phyloP scores from a whole-genome alignment of 2,797 vertebrate species.

The Pseudomugil tenellus region DNA sequence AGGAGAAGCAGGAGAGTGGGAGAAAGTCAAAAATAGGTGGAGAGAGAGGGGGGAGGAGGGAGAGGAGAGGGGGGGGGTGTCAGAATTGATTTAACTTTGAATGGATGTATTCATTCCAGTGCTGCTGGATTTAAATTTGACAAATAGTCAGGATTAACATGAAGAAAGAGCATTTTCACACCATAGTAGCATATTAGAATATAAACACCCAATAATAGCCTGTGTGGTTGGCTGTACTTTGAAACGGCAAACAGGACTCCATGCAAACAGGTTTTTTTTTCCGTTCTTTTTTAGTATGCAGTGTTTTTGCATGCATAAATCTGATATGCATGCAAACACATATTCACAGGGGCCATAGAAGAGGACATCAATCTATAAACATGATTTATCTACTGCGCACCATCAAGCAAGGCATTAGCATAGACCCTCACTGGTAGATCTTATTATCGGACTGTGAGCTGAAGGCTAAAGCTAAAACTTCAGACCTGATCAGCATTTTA shows the following conservation, averaged over 20 bases:
- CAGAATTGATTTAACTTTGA: constrained; percentile 66
- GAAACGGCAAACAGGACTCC: constrained; percentile 51
- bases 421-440: constrained; percentile 54
- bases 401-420: constrained; percentile 65
- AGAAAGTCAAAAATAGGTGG: constrained; percentile 59
- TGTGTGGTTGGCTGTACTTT: constrained; percentile 36
- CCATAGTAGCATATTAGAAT: constrained; percentile 58
- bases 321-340: constrained; percentile 49
- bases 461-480: constrained; percentile 36
- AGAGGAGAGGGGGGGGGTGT: background rate
- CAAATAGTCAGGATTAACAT: constrained; percentile 68
- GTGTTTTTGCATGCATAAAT: constrained; percentile 62
- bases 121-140: constrained; percentile 68
- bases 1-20: constrained; percentile 54
- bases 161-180: constrained; percentile 51
- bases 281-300: constrained; percentile 53
- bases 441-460: constrained; percentile 58
- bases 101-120: constrained; percentile 60
- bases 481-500: constrained; percentile 55
- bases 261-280: background rate
- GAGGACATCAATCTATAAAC: constrained; percentile 72
- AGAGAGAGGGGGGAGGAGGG: background rate
- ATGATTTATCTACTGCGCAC: constrained; percentile 71
- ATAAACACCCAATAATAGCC: constrained; percentile 68
- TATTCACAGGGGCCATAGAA: constrained; percentile 64